Evolutionary conservation across 1,140 invertebrate species (phyloP), one percentile per base, ranked within the genome.

Genomic region (Pseudachorutes palmiensis): DNA sequence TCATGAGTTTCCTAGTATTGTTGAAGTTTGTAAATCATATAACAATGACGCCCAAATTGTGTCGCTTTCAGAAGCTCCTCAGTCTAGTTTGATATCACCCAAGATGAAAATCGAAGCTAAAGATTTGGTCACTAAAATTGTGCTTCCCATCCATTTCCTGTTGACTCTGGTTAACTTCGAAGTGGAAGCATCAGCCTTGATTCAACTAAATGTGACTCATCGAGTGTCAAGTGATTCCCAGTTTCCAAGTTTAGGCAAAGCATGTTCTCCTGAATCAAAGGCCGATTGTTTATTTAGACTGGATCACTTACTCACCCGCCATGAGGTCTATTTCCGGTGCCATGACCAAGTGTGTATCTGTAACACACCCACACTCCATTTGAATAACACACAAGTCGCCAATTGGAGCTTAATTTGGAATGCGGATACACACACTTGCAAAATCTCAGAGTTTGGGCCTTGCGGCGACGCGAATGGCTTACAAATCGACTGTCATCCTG

Each of bases 311-410:
- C 28, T 29, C 12, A 12, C 55, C 22, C 28, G 24, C 55, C n/a
- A 58, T 58, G 55, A 58, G 28, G 55, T 58, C 12, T 58, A 58
- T 29, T 29, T 58, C n/a, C 5, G 28, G 5, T 58, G 55, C 22
- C 28, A 22, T 12, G 12, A 22, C 22, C 5, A 58, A 9, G 55
- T 9, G 12, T 58, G 55, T 58, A 12, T 29, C 55, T 58, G 55
- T 19, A 19, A 41, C 5, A 9, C 36, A 5, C 36, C 36, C 36
- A 41, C 24, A 22, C 55, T 22, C 22, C 5, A 22, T 29, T 5
- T 5, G 5, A 29, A 22, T 12, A 58, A 24, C 55, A 5, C 5
- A 22, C 5, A 58, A 22, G 55, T 22, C 5, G 5, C 55, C 12
- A 29, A 5, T 9, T 58, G 55, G 55, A 22, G 24, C 22, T 29